A percentile compares a stretch with the other conserved stretches of the same genome.
Evolutionary conservation across 2,113 vertebrate species (phyloP).

Genomic region (Prionailurus bengalensis): DNA sequence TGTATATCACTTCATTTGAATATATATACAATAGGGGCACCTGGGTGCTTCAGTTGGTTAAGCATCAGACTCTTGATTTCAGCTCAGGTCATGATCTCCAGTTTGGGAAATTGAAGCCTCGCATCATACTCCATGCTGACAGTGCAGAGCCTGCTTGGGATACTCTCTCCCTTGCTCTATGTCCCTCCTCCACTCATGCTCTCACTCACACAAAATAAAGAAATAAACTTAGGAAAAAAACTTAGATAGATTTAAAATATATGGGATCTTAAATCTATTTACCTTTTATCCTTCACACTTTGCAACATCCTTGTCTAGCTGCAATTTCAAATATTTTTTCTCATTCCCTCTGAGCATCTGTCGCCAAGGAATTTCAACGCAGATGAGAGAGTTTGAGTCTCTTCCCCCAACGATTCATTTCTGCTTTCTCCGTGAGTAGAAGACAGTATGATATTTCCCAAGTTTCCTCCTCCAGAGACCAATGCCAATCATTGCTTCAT

Average conservation of each 20-base stretch:
- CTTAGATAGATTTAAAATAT: not conserved
- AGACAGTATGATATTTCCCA: not conserved
- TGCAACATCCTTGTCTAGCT: not conserved
- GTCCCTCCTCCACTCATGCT: too few relatives aligned
- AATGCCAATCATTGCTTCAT: not conserved
- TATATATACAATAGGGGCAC: not conserved
- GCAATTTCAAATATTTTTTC: not conserved
- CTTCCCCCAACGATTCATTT: not conserved
- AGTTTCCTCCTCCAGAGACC: not conserved
- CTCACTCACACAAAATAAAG: too few relatives aligned
- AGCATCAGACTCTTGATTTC: too few relatives aligned
- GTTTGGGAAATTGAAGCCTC: too few relatives aligned
- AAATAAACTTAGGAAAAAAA: too few relatives aligned
- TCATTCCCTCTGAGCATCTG: not conserved
- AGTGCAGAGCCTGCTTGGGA: too few relatives aligned
- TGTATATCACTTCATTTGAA: not conserved
- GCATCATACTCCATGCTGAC: too few relatives aligned
- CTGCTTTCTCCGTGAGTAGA: not conserved
- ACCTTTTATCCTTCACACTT: not conserved
- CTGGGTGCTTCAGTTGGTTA: too few relatives aligned
- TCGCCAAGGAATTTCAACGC: not conserved
- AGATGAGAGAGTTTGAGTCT: not conserved
- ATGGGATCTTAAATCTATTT: not conserved
- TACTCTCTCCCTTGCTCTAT: too few relatives aligned
- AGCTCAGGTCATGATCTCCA: too few relatives aligned